Evolutionary conservation across 1,140 invertebrate species (phyloP), one percentile per base, ranked within the genome.

Genomic region (Drosophila subobscura): DNA sequence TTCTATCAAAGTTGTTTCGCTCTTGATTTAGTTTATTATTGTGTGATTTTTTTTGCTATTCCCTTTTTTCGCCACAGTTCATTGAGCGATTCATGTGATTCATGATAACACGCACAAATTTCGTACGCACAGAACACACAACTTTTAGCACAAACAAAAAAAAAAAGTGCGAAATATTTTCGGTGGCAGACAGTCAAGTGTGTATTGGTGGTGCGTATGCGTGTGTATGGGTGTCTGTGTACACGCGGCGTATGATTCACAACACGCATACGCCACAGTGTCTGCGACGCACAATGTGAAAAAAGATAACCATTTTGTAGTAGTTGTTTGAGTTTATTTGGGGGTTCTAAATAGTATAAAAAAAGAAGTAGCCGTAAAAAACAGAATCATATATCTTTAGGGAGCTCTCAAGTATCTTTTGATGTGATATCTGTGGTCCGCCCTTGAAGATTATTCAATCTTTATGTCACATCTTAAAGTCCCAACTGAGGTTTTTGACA

Each of bases 61-160:
- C 16, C n/a, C 71, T 33, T 23, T 49, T 29, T 51, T 53, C 53
- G 59, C 59, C 61, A 74, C 63, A 65, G 67, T 80, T 78, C 70
- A 88, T 88, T 88, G 74, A 75, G 83, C 78, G 81, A 88, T 86
- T 37, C 88, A 85, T 53, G 50, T 53, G 50, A 70, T 56, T 29
- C 37, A 29, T 27, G 10, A 47, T 51, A 63, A 65, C 72, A 86
- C 83, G 83, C 83, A 88, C 73, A 75, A 71, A 77, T 75, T 60
- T 67, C 55, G 10, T 59, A 72, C 81, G 72, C 67, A 80, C 20
- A 49, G 16, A 59, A 53, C 53, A 63, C 47, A 52, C 23, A 49
- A 27, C 45, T 23, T 57, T 61, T 52, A 54, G 27, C 56, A 72
- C 54, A 68, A 77, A 68, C 67, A 54, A 75, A 77, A 78, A 56